Percentiles rank a stretch among this genome's conserved stretches.
Evolutionary conservation across 2,888 invertebrate genomes (phyloP).

Genomic region (Platycheirus rosarum): DNA sequence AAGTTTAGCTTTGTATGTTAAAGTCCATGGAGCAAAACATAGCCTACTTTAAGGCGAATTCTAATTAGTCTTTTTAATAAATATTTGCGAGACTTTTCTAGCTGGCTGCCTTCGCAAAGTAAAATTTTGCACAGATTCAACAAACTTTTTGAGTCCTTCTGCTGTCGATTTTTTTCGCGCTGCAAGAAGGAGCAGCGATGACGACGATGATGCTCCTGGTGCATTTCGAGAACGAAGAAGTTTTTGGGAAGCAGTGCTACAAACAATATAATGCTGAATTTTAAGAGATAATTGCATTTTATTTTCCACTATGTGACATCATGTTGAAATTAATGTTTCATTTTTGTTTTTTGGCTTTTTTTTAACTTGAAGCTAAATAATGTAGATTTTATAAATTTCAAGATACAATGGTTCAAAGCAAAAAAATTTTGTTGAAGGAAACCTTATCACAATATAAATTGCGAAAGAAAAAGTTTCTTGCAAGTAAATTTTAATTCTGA

Average conservation of each 20-base stretch:
- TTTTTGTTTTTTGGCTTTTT: neutral
- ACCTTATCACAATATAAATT: no score
- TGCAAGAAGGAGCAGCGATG: neutral
- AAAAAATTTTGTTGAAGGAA: no score
- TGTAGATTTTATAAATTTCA: constrained; percentile 12
- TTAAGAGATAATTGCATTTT: constrained; percentile 51
- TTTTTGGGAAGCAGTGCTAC: neutral
- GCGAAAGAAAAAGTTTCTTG: no score
- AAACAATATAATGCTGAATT: constrained; percentile 32
- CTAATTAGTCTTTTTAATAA: constrained; percentile 64
- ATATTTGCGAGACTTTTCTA: constrained; percentile 69
- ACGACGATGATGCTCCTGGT: neutral
- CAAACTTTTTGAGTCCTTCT: constrained; percentile 45
- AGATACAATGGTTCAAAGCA: no score
- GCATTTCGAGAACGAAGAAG: constrained; percentile 14
- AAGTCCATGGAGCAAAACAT: constrained; percentile 51
- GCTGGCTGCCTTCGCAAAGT: constrained; percentile 50
- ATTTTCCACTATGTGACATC: constrained; percentile 43
- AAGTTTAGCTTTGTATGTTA: constrained; percentile 54
- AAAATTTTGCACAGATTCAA: constrained; percentile 52
- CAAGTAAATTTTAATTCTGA: no score
- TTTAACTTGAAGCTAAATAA: constrained; percentile 22
- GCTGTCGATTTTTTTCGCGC: neutral
- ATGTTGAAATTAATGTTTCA: constrained; percentile 41
- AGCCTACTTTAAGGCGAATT: constrained; percentile 50